Evolutionary conservation across 2,113 vertebrate genomes (phyloP).

Genomic region (Lampris megalopsis): DNA sequence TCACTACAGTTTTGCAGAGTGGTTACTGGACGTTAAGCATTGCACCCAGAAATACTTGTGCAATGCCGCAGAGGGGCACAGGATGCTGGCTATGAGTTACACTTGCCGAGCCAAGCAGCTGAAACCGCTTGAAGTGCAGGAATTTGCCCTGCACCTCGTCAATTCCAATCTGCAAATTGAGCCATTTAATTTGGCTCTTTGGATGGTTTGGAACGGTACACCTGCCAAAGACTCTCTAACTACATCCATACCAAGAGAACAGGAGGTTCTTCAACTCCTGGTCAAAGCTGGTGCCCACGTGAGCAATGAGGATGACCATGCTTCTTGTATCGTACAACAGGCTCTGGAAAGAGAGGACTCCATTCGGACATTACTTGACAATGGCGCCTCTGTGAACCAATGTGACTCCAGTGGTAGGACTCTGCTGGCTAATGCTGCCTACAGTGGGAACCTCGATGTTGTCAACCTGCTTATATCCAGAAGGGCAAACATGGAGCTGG

Average conservation of each 20-base stretch:
- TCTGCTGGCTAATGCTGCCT: conserved; percentile 91
- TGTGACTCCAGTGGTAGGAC: conserved; percentile 93
- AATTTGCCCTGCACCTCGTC: conserved; percentile 95
- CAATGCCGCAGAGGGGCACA: conserved; percentile 94
- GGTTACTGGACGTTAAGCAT: conserved; percentile 97
- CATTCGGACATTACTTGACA: conserved; percentile 93
- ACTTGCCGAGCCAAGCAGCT: conserved; percentile 95
- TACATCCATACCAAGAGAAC: conserved; percentile 92
- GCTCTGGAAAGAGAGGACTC: conserved; percentile 96
- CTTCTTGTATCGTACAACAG: conserved; percentile 93
- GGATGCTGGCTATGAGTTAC: conserved; percentile 98
- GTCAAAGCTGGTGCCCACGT: conserved; percentile 97
- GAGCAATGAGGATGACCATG: conserved; percentile 92
- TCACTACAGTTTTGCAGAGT: conserved; percentile 98
- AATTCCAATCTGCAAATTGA: conserved; percentile 94
- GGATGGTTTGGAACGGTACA: conserved; percentile 99
- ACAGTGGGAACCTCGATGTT: conserved; percentile 95
- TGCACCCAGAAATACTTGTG: conserved; percentile 98
- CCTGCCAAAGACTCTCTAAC: conserved; percentile 95
- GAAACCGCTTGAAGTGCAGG: conserved; percentile 91
- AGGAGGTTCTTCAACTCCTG: conserved; percentile 94
- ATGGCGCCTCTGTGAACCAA: conserved; percentile 94
- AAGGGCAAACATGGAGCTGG: conserved; percentile 92
- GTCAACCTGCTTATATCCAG: conserved; percentile 93
- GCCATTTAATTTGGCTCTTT: conserved; percentile 92